Evolutionary conservation across 2,113 vertebrate genomes (phyloP).

Genomic region (Falco punctatus): DNA sequence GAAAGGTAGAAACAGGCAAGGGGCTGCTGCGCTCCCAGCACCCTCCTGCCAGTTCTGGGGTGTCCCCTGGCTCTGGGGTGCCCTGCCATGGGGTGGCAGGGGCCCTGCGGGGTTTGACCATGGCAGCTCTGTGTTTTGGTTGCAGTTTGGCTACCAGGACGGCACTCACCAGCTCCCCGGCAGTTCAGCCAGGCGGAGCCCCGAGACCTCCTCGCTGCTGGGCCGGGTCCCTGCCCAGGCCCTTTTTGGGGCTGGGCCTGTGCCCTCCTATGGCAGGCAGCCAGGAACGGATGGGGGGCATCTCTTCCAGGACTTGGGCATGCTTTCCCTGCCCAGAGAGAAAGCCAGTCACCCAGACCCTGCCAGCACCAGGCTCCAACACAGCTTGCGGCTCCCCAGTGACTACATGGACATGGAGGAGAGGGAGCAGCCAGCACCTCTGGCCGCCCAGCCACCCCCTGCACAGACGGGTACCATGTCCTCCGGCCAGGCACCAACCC

Average conservation of each 20-base stretch:
- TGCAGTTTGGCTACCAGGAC: constrained; percentile 86
- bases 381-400: constrained; percentile 60
- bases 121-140: background rate
- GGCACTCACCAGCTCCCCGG: constrained; percentile 66
- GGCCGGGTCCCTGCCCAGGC: constrained; percentile 56
- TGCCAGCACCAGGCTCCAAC: constrained; percentile 62
- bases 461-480: background rate
- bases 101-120: background rate
- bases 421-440: background rate
- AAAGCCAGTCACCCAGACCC: constrained; percentile 70
- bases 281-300: constrained; percentile 81
- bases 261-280: constrained; percentile 77
- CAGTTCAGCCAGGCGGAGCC: constrained; percentile 18
- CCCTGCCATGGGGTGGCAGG: background rate
- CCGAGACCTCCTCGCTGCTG: constrained; percentile 63
- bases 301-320: constrained; percentile 85
- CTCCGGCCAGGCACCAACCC: constrained; percentile 18
- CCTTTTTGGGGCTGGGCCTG: constrained; percentile 70
- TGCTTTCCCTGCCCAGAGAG: constrained; percentile 83
- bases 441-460: background rate
- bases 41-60: background rate
- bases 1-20: background rate
- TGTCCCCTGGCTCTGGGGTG: background rate
- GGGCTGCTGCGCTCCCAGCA: background rate
- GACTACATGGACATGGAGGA: constrained; percentile 41